Percentiles rank a stretch among this genome's conserved stretches.
Conservation (phyloP, 2,888 invertebrate species). For the Tiliacea aurago region DNA sequence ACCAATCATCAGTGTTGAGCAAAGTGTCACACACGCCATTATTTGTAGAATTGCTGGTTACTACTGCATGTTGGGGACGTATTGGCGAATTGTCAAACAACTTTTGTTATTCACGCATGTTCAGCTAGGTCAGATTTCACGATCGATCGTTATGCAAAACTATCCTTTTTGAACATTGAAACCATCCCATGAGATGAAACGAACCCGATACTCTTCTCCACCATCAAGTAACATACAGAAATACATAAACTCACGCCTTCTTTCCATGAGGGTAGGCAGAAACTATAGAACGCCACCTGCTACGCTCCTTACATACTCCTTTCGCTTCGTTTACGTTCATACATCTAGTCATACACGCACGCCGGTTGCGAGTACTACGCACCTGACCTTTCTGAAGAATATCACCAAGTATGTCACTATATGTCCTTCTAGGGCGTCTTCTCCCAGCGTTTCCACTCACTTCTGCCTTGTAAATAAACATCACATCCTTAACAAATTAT, state of each 20-base stretch:
- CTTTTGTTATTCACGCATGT: neutral
- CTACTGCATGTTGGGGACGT: neutral
- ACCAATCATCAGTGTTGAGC: neutral
- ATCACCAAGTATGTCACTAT: no score
- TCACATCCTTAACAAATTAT: slow-evolving; percentile 40
- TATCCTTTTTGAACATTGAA: neutral
- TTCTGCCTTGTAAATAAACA: neutral
- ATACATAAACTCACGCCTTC: no score
- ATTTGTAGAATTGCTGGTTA: neutral
- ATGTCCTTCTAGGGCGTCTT: no score
- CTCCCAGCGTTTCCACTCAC: no score
- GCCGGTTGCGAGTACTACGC: no score
- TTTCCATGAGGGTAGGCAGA: no score
- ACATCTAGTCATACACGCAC: no score
- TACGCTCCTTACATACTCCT: no score
- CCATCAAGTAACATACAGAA: neutral
- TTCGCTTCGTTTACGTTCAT: no score
- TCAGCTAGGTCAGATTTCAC: neutral
- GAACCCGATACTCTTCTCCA: neutral
- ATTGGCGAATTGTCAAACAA: neutral
- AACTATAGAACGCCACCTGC: no score
- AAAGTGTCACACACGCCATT: neutral
- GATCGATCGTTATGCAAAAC: neutral
- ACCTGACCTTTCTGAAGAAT: no score
- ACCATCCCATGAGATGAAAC: neutral